Evolutionary conservation across 2,888 invertebrate genomes (phyloP), one percentile per base, ranked within the genome.

Genomic region (Portevinia maculata): DNA sequence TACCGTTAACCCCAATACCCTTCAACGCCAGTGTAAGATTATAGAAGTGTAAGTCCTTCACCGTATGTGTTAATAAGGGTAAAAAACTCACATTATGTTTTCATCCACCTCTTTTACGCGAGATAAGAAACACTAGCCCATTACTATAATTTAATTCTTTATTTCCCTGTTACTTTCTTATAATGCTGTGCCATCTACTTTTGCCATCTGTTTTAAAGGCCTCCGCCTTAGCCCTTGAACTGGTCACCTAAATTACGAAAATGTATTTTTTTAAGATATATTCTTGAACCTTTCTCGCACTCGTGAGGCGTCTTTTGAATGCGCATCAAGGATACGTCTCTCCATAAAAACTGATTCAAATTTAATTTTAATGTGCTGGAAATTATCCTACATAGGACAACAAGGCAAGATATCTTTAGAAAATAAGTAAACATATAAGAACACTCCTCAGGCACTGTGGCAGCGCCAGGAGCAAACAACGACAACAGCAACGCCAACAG

Each of bases 351-450:
- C 62, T 60, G 70, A 76, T 76, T 71, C 70, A 65, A 78, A 78
- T 83, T 60, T 78, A 17, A 67, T 73, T 78, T 62, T 62, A 83
- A 78, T 78, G 78, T 73, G 34, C 65, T 83, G 71, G 67, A 83
- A 83, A 78, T 67, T 78, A 71, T 78, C 34, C 44, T 73, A 50
- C 37, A 17, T 32, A 62, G 30, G 30, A 50, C 37, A 39, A 13
- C 15, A 8, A 13, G 8, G 11, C 17, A 19, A 37, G 34, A 30
- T 44, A 44, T 32, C 50, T 57, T 15, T 8, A 21, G 37, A 19
- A 53, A 41, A 60, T 34, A 53, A 52, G 21, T 37, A 46, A 37
- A 30, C 19, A 44, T 32, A 71, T 19, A 39, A 24, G 17, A 11
- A 30, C 41, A 32, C 21, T 44, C 19, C n/a, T 30, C 30, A 0